Conservation (phyloP, 2,888 invertebrate genomes). For the Loripinus fragilis region DNA sequence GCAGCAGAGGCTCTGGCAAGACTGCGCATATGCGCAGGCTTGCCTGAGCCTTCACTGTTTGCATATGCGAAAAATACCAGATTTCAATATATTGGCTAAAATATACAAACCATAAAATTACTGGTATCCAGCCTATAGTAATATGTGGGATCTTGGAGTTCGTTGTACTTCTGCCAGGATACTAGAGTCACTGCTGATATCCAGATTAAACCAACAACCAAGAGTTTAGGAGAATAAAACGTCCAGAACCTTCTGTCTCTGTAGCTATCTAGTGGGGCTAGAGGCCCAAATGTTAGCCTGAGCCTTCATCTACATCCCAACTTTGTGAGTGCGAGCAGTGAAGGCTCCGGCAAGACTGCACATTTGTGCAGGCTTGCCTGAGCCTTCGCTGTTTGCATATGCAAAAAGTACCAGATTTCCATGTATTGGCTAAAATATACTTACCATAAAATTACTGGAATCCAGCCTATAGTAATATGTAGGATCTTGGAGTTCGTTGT, state of each 20-base stretch:
- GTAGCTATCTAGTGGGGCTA: too few relatives aligned
- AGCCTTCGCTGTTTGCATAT: too few relatives aligned
- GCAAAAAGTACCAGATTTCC: too few relatives aligned
- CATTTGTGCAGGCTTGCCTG: too few relatives aligned
- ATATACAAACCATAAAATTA: constrained; percentile 77
- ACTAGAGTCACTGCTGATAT: constrained; percentile 92
- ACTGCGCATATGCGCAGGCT: too few relatives aligned
- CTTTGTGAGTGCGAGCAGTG: too few relatives aligned
- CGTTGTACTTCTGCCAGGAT: constrained; percentile 95
- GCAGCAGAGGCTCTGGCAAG: too few relatives aligned
- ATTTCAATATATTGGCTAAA: neutral
- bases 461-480: constrained; percentile 95
- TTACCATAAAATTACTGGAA: constrained; percentile 84
- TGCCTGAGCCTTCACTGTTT: too few relatives aligned
- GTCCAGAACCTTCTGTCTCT: constrained; percentile 90
- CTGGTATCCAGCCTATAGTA: constrained; percentile 92
- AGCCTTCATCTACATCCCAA: too few relatives aligned
- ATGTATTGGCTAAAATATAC: constrained; percentile 7
- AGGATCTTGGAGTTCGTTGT: constrained; percentile 94
- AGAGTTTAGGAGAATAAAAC: constrained; percentile 95
- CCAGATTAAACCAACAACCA: constrained; percentile 94
- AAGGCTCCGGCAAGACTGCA: too few relatives aligned
- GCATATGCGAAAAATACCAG: too few relatives aligned
- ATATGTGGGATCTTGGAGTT: constrained; percentile 95
- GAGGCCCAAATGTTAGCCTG: too few relatives aligned